These are phyloP conservation scores for Plectrocnemia conspersa DNA, from an alignment of 1,140 invertebrate genomes.

Conservation along the genomic window DNA sequence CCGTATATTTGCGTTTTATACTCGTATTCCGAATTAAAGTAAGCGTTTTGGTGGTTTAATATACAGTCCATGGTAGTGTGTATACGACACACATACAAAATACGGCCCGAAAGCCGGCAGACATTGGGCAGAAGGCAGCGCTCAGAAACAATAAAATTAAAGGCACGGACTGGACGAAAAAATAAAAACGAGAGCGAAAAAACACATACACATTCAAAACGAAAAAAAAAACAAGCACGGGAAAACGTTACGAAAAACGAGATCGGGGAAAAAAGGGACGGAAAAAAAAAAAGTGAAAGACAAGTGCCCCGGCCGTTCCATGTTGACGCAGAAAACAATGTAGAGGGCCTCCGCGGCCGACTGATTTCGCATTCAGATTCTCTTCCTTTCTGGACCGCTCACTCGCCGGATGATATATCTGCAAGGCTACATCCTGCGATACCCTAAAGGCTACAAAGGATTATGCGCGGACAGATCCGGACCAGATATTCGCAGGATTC, in stretches of 20 bases:
- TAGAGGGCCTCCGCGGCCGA: conserved; percentile 20
- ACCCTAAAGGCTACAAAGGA: conserved; percentile 15
- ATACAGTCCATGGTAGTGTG: no score
- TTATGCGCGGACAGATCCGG: conserved; percentile 12
- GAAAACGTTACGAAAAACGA: not conserved
- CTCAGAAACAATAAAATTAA: no score
- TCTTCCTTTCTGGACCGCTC: conserved; percentile 26
- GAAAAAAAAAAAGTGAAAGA: conserved; percentile 18
- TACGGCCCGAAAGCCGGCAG: no score
- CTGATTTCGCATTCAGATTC: conserved; percentile 37
- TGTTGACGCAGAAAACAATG: conserved; percentile 34
- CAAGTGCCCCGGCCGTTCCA: conserved; percentile 34
- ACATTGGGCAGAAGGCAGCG: no score
- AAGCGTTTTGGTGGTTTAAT: no score
- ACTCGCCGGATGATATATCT: conserved; percentile 31
- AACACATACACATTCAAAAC: no score
- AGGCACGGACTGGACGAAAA: no score
- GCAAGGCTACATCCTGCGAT: conserved; percentile 17
- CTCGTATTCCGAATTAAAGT: no score
- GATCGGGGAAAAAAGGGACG: not conserved
- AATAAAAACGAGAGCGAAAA: no score
- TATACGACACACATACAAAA: no score
- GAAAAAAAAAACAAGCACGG: not conserved
- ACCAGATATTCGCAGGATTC: conserved; percentile 1
- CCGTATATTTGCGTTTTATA: no score